Base-by-base conservation (phyloP, 2,888 invertebrate genomes). In the Fragum fragum region DNA sequence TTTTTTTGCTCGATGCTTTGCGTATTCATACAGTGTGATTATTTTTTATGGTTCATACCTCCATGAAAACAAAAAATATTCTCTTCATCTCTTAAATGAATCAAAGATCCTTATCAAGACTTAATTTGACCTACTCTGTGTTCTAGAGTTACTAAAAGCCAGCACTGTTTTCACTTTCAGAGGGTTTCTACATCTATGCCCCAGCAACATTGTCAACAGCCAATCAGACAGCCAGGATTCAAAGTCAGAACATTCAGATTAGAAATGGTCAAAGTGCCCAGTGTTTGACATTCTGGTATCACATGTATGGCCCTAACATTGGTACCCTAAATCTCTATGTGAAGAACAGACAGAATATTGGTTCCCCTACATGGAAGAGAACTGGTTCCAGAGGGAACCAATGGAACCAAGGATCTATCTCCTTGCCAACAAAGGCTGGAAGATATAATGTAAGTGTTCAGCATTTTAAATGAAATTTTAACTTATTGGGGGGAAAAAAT, bases 201-300 rank as follows among this genome's bases (percentile, higher is more conserved):
- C 87, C 91, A 47, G 77, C 89, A 1, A 87, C 88, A 26, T 66
- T 76, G 0, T 77, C 81, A 9, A 79, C 81, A 26, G 74, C 55
- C 6, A 87, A 87, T 69, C 73, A 87, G 73, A 81, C 76, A 1
- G 87, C 85, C 0, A 73, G 78, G 36, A 63, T 90, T 5, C 52
- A 79, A 71, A 87, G 88, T 71, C 75, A 83, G 1, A 66, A 59
- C n/a, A 75, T 88, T 32, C 66, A 26, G 5, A 78, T 85, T 0
- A 28, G 66, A 66, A 21, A 55, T 18, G 81, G 83, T 28, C 61
- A 74, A 14, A 29, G 28, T 28, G 21, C 78, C 16, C 85, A 83
- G 29, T 90, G 91, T 78, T 53, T 91, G 2, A 87, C 88, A 0
- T 92, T 92, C 82, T 92, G 90, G 90, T 92, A 92, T 72, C 91